Percentiles rank a stretch among this genome's conserved stretches.
Evolutionary conservation across 2,888 invertebrate genomes (phyloP).

Genomic region (Sphaerolaimus hirsutus): DNA sequence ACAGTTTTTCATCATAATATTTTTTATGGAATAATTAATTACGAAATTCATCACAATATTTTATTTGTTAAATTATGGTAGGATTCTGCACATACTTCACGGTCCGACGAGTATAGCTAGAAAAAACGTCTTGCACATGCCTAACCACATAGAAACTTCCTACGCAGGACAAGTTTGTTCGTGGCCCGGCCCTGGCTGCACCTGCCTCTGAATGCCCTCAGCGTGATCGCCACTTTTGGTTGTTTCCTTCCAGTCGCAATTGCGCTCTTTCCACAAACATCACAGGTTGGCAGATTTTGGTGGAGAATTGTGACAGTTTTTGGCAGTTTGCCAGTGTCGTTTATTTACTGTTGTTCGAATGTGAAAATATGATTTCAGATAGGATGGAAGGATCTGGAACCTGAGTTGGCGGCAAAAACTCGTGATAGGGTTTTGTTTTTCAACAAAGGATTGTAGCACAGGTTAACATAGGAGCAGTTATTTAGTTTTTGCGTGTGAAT

Average conservation of each 20-base stretch:
- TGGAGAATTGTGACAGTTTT: not conserved
- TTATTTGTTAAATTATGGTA: too few species aligned
- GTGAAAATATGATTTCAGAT: constrained; percentile 14
- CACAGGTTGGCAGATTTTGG: constrained; percentile 7
- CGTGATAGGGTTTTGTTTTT: constrained; percentile 19
- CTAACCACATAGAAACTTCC: too few species aligned
- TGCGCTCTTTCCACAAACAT: constrained; percentile 31
- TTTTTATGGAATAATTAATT: too few species aligned
- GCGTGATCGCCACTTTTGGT: constrained; percentile 29
- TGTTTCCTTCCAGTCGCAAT: constrained; percentile 31
- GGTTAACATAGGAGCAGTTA: too few species aligned
- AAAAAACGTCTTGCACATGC: too few species aligned
- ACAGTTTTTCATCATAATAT: too few species aligned
- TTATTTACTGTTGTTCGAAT: not conserved
- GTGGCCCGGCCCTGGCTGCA: constrained; percentile 24
- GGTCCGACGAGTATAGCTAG: too few species aligned
- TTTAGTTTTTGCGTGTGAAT: too few species aligned
- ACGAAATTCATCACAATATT: too few species aligned
- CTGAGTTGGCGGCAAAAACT: constrained; percentile 19
- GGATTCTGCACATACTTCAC: too few species aligned
- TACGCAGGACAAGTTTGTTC: constrained; percentile 21
- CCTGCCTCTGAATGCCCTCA: constrained; percentile 29
- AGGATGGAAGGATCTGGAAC: constrained; percentile 16
- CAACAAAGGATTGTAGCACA: constrained; percentile 26
- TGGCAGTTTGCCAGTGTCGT: not conserved